Percentiles rank a stretch among this genome's conserved stretches.
phyloP scores from a whole-genome alignment of 2,113 vertebrate species.

The Prunella fulvescens region DNA sequence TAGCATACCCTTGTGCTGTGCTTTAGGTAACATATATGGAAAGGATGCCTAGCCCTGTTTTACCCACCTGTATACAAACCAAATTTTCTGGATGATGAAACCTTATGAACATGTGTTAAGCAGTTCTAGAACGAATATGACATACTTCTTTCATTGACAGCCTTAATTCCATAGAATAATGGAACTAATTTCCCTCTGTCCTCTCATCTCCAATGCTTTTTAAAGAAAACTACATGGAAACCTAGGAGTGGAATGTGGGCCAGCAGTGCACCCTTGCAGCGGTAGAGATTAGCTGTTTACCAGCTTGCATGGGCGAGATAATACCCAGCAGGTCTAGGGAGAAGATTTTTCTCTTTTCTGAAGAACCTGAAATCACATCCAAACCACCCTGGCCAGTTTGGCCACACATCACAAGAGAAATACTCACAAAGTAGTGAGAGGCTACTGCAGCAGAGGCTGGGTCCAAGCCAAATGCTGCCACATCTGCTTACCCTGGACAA shows the following conservation, averaged over 20 bases:
- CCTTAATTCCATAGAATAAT: not conserved
- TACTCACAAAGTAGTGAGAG: not conserved
- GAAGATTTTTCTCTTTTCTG: not conserved
- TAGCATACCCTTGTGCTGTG: not conserved
- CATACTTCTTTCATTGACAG: not conserved
- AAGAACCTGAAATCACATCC: not conserved
- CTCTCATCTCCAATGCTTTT: not conserved
- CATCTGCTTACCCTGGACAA: not conserved
- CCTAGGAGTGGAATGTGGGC: not conserved
- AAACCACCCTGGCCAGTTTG: not conserved
- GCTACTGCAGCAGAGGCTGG: not conserved
- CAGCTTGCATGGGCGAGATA: not conserved
- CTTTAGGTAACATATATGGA: not conserved
- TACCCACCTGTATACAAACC: not conserved
- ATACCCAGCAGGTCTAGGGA: not conserved
- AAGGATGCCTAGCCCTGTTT: not conserved
- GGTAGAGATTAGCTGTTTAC: not conserved
- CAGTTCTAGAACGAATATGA: not conserved
- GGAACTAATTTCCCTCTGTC: not conserved
- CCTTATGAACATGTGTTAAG: not conserved
- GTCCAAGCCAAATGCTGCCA: not conserved
- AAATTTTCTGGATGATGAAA: not conserved
- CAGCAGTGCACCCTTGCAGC: not conserved
- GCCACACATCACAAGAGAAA: not conserved
- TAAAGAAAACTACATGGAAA: not conserved